Conservation (phyloP, 2,113 vertebrate species). For the Sapajus apella region DNA sequence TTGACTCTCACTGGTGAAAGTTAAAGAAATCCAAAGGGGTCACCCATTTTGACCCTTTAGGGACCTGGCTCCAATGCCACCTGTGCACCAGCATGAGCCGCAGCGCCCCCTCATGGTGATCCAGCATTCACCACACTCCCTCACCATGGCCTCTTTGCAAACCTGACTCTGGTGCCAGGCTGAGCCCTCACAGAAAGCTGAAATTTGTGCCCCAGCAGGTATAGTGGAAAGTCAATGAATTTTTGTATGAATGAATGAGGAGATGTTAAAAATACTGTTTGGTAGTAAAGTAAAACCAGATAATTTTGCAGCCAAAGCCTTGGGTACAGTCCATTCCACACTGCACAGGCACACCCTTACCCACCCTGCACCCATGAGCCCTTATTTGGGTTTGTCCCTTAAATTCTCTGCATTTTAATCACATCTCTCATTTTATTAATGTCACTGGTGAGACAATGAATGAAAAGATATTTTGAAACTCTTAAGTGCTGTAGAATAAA, state of each 20-base stretch:
- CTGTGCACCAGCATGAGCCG: background rate
- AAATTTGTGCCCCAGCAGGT: background rate
- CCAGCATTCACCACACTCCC: accelerated
- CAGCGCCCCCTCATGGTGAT: too few species aligned
- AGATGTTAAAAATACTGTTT: background rate
- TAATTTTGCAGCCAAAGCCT: background rate
- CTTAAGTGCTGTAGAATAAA: background rate
- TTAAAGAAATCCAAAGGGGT: background rate
- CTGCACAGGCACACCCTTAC: accelerated
- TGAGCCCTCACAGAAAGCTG: background rate
- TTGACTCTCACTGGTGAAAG: background rate
- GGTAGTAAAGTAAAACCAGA: background rate
- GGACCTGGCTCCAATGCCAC: background rate
- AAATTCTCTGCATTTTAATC: background rate
- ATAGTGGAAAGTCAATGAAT: background rate
- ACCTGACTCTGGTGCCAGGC: background rate
- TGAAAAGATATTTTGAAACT: background rate
- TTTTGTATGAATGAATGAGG: background rate
- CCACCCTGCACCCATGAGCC: accelerated
- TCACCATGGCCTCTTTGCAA: background rate
- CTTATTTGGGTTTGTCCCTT: too few species aligned
- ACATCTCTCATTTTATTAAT: background rate
- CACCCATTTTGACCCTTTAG: background rate
- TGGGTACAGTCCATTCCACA: too few species aligned
- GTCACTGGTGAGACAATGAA: background rate